Base-by-base conservation (phyloP, 2,113 vertebrate genomes). In the Bolborhynchus lineola region DNA sequence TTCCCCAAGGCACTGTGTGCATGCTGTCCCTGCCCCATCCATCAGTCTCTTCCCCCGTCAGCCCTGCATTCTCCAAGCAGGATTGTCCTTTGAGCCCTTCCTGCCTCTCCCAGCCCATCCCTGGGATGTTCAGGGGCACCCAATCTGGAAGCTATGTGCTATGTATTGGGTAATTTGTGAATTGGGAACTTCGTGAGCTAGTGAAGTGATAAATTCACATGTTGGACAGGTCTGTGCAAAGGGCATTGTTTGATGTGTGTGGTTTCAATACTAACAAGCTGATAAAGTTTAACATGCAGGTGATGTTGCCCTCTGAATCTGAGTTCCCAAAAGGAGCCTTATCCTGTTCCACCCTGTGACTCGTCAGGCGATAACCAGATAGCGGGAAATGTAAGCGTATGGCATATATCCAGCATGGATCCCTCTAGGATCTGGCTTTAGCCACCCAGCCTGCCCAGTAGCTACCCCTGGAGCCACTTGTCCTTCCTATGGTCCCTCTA, bases 161-260 rank as follows among this genome's bases (percentile, higher is more conserved):
- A 7, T 1, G 3, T 33, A 8, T 71, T 52, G 41, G 3, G 3
- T 24, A 87, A 80, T 5, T 52, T 18, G 14, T 3, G 35, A 70
- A 18, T 9, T 29, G 31, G 28, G 55, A 76, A n/a, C 16, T 37
- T 57, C 1, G 6, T 8, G 46, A 50, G 19, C 8, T 90, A 37
- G 57, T 47, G 26, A 87, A 63, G 31, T 52, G n/a, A 52, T 21
- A 24, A 14, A 46, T 68, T 14, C 8, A 3, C 2, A 2, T 18
- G 4, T 31, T 41, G 55, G 18, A 46, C 0, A 3, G 4, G 41
- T 6, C 0, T 0, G 3, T 50, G 20, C 63, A 33, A 76, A 94
- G 46, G 47, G 12, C 57, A 33, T 24, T 63, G 8, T 17, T 72
- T 23, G 2, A 17, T 3, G 6, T 24, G 15, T 29, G 9, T n/a